These are phyloP conservation scores for Aphyosemion australe DNA, from an alignment of 2,113 vertebrate species.

Conservation along the genomic window DNA sequence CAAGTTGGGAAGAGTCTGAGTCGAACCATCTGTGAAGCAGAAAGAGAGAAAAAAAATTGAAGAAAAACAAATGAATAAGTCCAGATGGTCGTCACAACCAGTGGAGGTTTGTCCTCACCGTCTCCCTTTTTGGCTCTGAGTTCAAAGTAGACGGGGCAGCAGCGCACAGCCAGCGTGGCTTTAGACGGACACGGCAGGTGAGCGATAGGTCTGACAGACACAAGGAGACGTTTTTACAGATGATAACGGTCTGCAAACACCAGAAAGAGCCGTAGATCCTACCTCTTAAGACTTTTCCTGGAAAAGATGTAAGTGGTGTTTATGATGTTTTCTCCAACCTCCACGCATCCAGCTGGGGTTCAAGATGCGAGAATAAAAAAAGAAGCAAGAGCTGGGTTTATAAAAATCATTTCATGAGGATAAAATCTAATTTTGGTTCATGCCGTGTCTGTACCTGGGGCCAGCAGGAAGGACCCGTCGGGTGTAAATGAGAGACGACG, in stretches of 20 bases:
- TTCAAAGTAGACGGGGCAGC: conserved; percentile 93
- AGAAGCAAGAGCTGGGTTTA: not conserved
- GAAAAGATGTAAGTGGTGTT: conserved; percentile 97
- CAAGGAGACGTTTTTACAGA: not conserved
- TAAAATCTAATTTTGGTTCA: not conserved
- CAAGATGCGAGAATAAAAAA: conserved; percentile 3
- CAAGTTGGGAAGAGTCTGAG: conserved; percentile 63
- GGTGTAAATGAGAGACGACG: conserved; percentile 93
- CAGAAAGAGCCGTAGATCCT: conserved; percentile 3
- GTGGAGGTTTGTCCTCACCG: conserved; percentile 68
- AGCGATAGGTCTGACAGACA: conserved; percentile 85
- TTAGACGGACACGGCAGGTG: conserved; percentile 93
- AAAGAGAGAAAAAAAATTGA: not conserved
- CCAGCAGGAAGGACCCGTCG: conserved; percentile 91
- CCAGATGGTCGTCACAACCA: too few species aligned
- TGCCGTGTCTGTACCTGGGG: conserved; percentile 80
- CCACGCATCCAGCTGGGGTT: conserved; percentile 91
- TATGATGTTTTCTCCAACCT: conserved; percentile 92
- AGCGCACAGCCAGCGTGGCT: conserved; percentile 95
- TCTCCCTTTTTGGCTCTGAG: conserved; percentile 78
- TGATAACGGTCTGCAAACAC: not conserved
- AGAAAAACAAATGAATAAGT: not conserved
- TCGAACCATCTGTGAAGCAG: conserved; percentile 72
- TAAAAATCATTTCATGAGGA: not conserved
- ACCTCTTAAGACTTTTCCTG: conserved; percentile 93